phyloP scores from a whole-genome alignment of 2,113 vertebrate genomes.

The Sisor rabdophorus region DNA sequence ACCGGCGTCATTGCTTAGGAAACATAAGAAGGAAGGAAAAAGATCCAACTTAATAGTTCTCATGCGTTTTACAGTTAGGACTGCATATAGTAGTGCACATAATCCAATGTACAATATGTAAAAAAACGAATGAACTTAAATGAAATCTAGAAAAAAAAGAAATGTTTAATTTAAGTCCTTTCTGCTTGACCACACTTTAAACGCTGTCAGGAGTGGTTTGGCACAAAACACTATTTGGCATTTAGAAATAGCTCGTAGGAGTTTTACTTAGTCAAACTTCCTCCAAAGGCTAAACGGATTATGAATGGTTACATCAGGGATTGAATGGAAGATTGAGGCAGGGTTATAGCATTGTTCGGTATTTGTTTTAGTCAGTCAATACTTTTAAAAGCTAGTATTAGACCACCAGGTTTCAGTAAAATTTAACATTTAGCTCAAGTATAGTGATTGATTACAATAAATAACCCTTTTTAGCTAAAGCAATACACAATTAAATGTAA shows the following conservation, averaged over 20 bases:
- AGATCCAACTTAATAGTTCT: constrained; percentile 39
- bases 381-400: no score
- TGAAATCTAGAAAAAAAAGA: constrained; percentile 24
- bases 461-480: no score
- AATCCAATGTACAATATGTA: constrained; percentile 48
- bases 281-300: background rate
- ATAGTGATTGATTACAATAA: no score
- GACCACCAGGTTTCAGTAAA: no score
- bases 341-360: background rate
- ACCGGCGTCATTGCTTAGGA: background rate
- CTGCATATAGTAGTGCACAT: constrained; percentile 52
- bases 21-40: constrained; percentile 30
- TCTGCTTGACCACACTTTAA: constrained; percentile 17
- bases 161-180: constrained; percentile 31
- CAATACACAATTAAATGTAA: no score
- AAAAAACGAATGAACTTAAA: constrained; percentile 29
- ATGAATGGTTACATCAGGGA: constrained; percentile 5
- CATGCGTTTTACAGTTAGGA: constrained; percentile 52
- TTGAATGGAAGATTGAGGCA: constrained; percentile 3
- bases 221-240: constrained; percentile 55
- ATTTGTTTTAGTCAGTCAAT: background rate
- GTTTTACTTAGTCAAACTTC: constrained; percentile 18
- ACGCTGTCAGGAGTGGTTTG: constrained; percentile 45
- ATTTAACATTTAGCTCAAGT: background rate
- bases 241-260: constrained; percentile 38